These are phyloP conservation scores for Bettongia penicillata DNA, from an alignment of 2,113 vertebrate genomes.

Conservation along the genomic window DNA sequence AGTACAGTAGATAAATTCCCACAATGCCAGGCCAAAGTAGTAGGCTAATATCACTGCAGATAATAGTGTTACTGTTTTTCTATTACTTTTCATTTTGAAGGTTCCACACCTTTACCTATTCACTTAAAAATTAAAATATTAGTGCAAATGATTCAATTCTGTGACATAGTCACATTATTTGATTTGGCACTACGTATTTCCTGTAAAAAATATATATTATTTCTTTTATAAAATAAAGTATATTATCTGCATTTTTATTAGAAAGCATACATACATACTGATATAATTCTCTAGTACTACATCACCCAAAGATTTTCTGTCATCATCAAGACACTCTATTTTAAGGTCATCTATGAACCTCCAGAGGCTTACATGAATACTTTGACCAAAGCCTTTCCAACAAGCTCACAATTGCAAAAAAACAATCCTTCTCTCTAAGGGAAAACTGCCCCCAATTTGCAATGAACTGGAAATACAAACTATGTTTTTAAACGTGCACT, in stretches of 20 bases:
- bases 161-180: background rate
- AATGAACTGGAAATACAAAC: background rate
- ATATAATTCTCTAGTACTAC: background rate
- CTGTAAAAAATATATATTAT: background rate
- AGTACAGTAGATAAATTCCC: background rate
- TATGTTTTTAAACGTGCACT: constrained; percentile 7
- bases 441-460: background rate
- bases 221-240: background rate
- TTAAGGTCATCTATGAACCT: background rate
- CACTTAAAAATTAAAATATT: background rate
- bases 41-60: background rate
- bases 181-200: background rate
- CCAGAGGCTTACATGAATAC: background rate
- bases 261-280: background rate
- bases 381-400: background rate
- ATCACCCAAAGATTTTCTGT: background rate
- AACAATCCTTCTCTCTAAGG: background rate
- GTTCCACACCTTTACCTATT: background rate
- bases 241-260: background rate
- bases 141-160: background rate
- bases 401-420: constrained; percentile 3
- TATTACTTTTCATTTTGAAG: background rate
- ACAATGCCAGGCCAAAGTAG: background rate
- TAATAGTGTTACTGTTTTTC: background rate
- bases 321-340: background rate